A percentile compares a stretch with the other conserved stretches of the same genome.
Evolutionary conservation across 2,888 invertebrate genomes (phyloP).

Genomic region (Anaspis maculata): DNA sequence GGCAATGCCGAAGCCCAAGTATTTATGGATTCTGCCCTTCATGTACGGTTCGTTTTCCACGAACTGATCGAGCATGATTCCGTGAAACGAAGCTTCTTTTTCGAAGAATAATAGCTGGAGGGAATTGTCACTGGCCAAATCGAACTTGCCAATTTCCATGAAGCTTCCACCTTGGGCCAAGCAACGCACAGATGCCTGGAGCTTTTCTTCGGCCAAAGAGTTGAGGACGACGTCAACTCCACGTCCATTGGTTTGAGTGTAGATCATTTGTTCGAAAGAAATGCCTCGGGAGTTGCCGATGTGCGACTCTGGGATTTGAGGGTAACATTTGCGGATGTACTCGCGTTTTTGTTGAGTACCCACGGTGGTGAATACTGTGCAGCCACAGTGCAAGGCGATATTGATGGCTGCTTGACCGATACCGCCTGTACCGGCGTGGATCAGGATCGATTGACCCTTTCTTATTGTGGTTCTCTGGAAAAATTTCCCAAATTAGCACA

Average conservation of each 20-base stretch:
- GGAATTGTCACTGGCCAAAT: no score
- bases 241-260: slow-evolving; percentile 72
- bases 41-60: neutral
- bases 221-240: slow-evolving; percentile 93
- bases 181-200: slow-evolving; percentile 59
- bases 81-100: slow-evolving; percentile 67
- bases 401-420: slow-evolving; percentile 95
- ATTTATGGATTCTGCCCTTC: neutral
- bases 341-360: slow-evolving; percentile 80
- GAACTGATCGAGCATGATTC: slow-evolving; percentile 59
- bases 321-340: slow-evolving; percentile 82
- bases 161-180: slow-evolving; percentile 51
- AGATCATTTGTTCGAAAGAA: no score
- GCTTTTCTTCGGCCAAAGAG: no score
- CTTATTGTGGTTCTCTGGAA: no score
- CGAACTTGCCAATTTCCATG: no score
- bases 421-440: no score
- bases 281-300: no score
- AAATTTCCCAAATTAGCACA: no score
- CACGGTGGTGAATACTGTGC: slow-evolving; percentile 87
- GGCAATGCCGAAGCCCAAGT: neutral
- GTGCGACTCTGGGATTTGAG: slow-evolving; percentile 71
- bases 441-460: slow-evolving; percentile 83
- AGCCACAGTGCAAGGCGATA: slow-evolving; percentile 82
- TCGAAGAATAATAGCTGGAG: slow-evolving; percentile 61